These are phyloP conservation scores for Amphipyra tragopoginis DNA, from an alignment of 2,888 invertebrate species.

Conservation along the genomic window DNA sequence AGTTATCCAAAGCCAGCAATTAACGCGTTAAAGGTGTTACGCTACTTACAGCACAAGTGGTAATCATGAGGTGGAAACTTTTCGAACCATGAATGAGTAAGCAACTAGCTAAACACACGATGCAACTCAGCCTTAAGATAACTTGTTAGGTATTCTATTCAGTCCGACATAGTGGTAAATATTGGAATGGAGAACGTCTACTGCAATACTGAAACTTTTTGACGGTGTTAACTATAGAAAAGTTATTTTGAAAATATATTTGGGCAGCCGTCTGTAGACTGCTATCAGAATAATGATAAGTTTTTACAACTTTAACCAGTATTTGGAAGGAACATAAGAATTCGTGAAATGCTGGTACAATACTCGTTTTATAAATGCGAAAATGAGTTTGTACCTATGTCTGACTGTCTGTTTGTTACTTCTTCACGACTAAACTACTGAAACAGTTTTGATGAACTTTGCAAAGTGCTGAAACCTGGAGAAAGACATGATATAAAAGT, in stretches of 20 bases:
- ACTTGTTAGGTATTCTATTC: constrained; percentile 42
- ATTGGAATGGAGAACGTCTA: background rate
- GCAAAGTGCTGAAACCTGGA: too few species aligned
- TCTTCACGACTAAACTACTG: too few species aligned
- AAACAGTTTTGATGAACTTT: too few species aligned
- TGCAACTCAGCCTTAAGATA: constrained; percentile 49
- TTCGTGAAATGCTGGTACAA: too few species aligned
- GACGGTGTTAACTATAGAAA: too few species aligned
- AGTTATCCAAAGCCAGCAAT: constrained; percentile 73
- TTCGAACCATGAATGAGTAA: constrained; percentile 73
- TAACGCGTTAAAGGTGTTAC: constrained; percentile 72
- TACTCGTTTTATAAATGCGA: too few species aligned
- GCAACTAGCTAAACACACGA: constrained; percentile 61
- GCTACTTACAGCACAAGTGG: constrained; percentile 70
- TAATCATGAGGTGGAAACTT: constrained; percentile 79
- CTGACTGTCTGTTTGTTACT: too few species aligned
- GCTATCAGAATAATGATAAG: background rate
- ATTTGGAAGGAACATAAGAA: too few species aligned
- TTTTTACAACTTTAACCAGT: too few species aligned
- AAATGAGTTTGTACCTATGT: too few species aligned
- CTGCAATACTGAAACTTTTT: too few species aligned
- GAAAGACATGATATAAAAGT: too few species aligned
- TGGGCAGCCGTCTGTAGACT: background rate
- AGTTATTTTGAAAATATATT: background rate
- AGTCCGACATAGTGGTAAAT: constrained; percentile 21